Conservation (phyloP, 2,888 invertebrate species). For the Drosophila anceps region DNA sequence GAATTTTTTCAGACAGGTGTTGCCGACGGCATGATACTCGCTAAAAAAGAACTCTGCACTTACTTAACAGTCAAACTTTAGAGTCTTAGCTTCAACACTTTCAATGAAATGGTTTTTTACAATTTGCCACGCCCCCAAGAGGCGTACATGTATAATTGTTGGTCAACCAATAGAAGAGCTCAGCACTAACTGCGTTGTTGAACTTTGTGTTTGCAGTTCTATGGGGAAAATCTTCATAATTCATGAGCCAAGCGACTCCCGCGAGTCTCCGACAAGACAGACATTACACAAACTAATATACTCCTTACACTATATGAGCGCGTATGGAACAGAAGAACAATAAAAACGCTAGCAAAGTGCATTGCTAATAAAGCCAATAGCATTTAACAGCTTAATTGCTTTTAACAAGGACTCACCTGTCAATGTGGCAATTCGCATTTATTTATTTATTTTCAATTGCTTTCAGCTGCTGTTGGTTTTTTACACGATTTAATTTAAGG, state of each 20-base stretch:
- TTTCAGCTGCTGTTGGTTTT: neutral
- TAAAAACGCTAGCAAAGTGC: neutral
- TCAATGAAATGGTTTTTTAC: too few species aligned
- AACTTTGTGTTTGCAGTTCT: too few species aligned
- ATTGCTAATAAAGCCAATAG: constrained; percentile 19
- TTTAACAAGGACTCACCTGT: constrained; percentile 27
- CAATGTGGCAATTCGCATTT: neutral
- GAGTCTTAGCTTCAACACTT: too few species aligned
- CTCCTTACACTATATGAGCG: neutral
- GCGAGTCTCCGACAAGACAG: neutral
- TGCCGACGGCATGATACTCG: neutral
- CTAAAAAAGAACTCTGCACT: neutral
- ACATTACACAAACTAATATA: neutral
- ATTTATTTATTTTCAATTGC: neutral
- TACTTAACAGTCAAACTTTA: too few species aligned
- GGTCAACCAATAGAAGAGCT: too few species aligned
- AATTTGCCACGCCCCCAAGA: too few species aligned
- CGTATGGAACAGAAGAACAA: neutral
- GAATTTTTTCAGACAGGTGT: neutral
- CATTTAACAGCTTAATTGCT: neutral
- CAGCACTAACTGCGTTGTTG: too few species aligned
- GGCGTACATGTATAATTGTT: too few species aligned
- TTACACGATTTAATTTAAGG: constrained; percentile 12
- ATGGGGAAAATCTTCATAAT: too few species aligned
- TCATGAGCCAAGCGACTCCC: too few species aligned